Evolutionary conservation across 1,140 invertebrate genomes (phyloP).

Genomic region (Heterodera carotae): DNA sequence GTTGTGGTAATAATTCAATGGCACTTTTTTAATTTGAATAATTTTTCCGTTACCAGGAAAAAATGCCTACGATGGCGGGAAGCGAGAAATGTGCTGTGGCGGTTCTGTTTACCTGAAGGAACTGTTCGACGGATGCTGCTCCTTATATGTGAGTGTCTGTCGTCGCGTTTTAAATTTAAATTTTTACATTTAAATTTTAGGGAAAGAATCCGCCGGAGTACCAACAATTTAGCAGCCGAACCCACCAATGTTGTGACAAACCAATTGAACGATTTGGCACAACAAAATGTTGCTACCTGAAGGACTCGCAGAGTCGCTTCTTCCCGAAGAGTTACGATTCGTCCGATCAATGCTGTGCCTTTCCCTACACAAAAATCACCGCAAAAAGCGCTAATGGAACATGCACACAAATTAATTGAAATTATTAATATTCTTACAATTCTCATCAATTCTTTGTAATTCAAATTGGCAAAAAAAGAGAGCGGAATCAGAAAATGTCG

Average conservation of each 20-base stretch:
- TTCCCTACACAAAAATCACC: slow-evolving; percentile 45
- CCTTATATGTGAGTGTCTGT: slow-evolving; percentile 24
- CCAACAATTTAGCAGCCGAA: slow-evolving; percentile 47
- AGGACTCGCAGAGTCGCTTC: slow-evolving; percentile 35
- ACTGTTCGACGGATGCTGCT: slow-evolving; percentile 54
- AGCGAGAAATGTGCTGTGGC: slow-evolving; percentile 49
- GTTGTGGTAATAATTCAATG: slow-evolving; percentile 7
- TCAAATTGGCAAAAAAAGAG: no score
- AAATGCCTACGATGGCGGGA: slow-evolving; percentile 49
- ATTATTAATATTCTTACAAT: no score
- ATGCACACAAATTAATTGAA: slow-evolving; percentile 15
- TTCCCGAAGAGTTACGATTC: slow-evolving; percentile 54
- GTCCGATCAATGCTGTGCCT: slow-evolving; percentile 45
- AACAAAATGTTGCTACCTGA: slow-evolving; percentile 52
- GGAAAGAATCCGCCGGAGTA: slow-evolving; percentile 37
- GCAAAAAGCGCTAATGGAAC: slow-evolving; percentile 35
- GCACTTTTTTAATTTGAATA: no score
- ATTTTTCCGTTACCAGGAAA: slow-evolving; percentile 1
- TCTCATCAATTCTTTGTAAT: no score
- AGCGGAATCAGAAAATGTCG: no score
- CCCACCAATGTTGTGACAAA: slow-evolving; percentile 50
- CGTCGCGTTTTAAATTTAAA: neutral
- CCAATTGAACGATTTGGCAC: slow-evolving; percentile 47
- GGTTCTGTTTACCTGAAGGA: slow-evolving; percentile 51
- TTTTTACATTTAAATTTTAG: slow-evolving; percentile 1